Evolutionary conservation across 2,888 invertebrate species (phyloP).

Genomic region (Mechanitis mazaeus): DNA sequence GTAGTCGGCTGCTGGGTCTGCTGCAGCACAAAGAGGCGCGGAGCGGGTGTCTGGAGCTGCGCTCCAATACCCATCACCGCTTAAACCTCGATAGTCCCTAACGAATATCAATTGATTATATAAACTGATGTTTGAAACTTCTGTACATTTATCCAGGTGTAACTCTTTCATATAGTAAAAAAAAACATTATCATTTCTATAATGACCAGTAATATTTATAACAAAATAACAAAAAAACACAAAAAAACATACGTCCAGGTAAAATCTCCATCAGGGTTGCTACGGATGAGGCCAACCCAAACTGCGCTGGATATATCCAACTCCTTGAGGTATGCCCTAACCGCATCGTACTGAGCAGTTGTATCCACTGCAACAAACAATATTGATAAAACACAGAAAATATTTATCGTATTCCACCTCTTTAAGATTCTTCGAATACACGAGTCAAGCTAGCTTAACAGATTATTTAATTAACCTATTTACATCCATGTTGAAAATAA

Average conservation of each 20-base stretch:
- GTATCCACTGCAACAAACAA: constrained; percentile 78
- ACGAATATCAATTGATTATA: background rate
- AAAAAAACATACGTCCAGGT: constrained; percentile 84
- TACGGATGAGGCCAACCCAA: constrained; percentile 87
- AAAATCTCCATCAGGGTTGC: constrained; percentile 82
- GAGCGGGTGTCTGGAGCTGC: constrained; percentile 78
- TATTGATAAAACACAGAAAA: background rate
- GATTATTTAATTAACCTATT: too few relatives aligned
- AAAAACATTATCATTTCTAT: too few relatives aligned
- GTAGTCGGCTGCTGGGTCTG: constrained; percentile 85
- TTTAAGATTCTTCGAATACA: too few relatives aligned
- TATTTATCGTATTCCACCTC: too few relatives aligned
- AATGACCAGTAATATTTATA: too few relatives aligned
- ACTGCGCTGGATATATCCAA: constrained; percentile 85
- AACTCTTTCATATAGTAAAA: too few relatives aligned
- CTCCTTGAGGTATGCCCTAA: constrained; percentile 85
- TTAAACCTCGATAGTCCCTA: constrained; percentile 78
- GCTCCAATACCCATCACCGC: constrained; percentile 84
- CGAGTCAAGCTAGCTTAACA: too few relatives aligned
- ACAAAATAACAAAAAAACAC: constrained; percentile 46
- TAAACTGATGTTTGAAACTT: too few relatives aligned
- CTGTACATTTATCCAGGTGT: too few relatives aligned
- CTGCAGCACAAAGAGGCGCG: constrained; percentile 83
- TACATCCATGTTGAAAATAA: background rate
- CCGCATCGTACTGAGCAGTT: constrained; percentile 86